phyloP scores from a whole-genome alignment of 1,140 invertebrate genomes.

The Aphelenchoides fujianensis region DNA sequence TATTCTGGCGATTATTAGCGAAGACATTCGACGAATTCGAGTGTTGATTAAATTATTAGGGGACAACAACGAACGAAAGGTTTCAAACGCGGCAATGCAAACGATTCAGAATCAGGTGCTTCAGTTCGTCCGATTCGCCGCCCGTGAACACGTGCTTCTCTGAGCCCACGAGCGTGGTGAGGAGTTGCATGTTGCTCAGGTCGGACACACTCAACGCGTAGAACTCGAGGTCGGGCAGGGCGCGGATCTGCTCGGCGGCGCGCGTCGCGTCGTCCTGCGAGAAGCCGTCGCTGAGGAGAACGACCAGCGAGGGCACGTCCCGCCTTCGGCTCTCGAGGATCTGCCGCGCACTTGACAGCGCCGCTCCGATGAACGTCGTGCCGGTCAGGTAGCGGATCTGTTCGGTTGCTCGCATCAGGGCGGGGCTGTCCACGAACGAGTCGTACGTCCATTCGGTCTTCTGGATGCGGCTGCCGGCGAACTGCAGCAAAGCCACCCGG shows the following conservation, averaged over 20 bases:
- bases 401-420: conserved; percentile 38
- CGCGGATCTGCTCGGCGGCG: conserved; percentile 43
- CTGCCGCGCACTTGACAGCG: conserved; percentile 40
- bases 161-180: conserved; percentile 23
- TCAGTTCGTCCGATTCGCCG: conserved; percentile 11
- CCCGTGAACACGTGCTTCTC: background rate
- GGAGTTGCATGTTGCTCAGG: conserved; percentile 47
- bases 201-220: conserved; percentile 47
- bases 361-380: conserved; percentile 56
- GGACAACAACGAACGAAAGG: no score
- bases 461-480: conserved; percentile 48
- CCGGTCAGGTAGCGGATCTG: conserved; percentile 46
- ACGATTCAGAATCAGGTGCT: conserved; percentile 14
- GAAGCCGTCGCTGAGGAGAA: conserved; percentile 53
- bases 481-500: conserved; percentile 54
- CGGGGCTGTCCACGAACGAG: conserved; percentile 37
- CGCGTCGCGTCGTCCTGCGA: conserved; percentile 51
- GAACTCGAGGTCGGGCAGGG: conserved; percentile 47
- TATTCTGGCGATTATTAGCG: no score
- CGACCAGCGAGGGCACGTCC: conserved; percentile 48
- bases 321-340: conserved; percentile 43
- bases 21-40: no score
- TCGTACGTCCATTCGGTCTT: conserved; percentile 56
- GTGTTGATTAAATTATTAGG: no score
- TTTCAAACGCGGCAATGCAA: conserved; percentile 4